These are phyloP conservation scores for Orchestes rusci DNA, from an alignment of 2,888 invertebrate species.

Conservation along the genomic window DNA sequence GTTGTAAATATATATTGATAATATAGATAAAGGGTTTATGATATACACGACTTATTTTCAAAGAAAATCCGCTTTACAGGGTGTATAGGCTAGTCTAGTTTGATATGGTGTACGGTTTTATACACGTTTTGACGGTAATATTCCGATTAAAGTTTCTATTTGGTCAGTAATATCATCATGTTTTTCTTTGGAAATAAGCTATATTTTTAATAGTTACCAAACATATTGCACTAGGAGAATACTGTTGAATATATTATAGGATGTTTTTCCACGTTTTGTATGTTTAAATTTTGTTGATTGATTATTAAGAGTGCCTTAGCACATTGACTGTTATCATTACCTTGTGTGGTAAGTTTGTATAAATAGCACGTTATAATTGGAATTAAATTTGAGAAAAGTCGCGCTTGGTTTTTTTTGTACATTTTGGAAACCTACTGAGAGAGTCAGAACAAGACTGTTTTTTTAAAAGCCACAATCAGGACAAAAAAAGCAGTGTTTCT, in stretches of 20 bases:
- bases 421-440: too few relatives aligned
- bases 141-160: neutral
- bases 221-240: constrained; percentile 15
- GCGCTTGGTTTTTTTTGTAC: too few relatives aligned
- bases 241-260: constrained; percentile 1
- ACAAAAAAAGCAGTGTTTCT: too few relatives aligned
- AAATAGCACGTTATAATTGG: too few relatives aligned
- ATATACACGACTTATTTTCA: constrained; percentile 15
- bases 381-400: too few relatives aligned
- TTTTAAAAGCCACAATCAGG: too few relatives aligned
- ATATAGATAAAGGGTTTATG: constrained; percentile 11
- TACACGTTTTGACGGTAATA: neutral
- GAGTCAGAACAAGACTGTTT: too few relatives aligned
- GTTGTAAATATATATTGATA: constrained; percentile 16
- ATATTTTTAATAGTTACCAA: constrained; percentile 20
- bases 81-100: constrained; percentile 21
- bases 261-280: constrained; percentile 21
- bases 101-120: constrained; percentile 2
- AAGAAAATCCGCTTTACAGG: constrained; percentile 22
- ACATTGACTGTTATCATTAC: constrained; percentile 33
- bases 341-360: too few relatives aligned
- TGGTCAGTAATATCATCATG: constrained; percentile 17
- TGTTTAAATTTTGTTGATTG: constrained; percentile 24
- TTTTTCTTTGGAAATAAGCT: constrained; percentile 28
- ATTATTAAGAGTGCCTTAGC: constrained; percentile 34